Evolutionary conservation across 2,888 invertebrate species (phyloP), one percentile per base, ranked within the genome.

Genomic region (Patella caerulea): DNA sequence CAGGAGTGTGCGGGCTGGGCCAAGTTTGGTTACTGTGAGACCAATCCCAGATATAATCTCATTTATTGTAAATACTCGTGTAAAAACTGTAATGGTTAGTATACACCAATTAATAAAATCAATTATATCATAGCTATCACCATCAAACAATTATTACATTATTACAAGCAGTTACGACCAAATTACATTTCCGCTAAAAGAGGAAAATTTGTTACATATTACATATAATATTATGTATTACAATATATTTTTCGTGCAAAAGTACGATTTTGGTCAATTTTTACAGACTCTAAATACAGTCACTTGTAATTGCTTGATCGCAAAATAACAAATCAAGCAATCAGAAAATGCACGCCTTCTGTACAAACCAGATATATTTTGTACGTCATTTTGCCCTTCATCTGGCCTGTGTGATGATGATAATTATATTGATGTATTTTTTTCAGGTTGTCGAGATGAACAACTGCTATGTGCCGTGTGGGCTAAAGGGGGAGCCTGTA

Each of bases 61-160:
- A 74, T 80, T 14, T 75, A 79, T 78, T 87, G 87, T 72, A 81
- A 83, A 70, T 85, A 83, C 73, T 81, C 87, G 15, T 87, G 87
- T 76, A 78, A 81, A 19, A 81, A 80, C 56, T 84, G 84, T 75
- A 81, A 83, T 29, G 81, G 84, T 84, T 55, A 79, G 80, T 74
- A 15, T 24, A 17, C 56, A 56, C 3, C 24, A 65, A 24, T 65
- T 65, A 11, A 12, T 65, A 65, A 9, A 24, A 24, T 65, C 19
- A 19, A 34, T 5, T 34, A 34, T 34, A 34, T 34, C 34, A 34
- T 34, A 5, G 4, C 5, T 34, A 4, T 34, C 9, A 45, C 45
- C 45, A 45, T 7, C 9, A 45, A 9, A 7, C 9, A 45, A 45
- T 45, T 45, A 45, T 45, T 45, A 45, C 45, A 29, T 29, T 29